A percentile compares a stretch with the other conserved stretches of the same genome.
Evolutionary conservation across 2,113 vertebrate species (phyloP).

Genomic region (Falcunculus frontatus): DNA sequence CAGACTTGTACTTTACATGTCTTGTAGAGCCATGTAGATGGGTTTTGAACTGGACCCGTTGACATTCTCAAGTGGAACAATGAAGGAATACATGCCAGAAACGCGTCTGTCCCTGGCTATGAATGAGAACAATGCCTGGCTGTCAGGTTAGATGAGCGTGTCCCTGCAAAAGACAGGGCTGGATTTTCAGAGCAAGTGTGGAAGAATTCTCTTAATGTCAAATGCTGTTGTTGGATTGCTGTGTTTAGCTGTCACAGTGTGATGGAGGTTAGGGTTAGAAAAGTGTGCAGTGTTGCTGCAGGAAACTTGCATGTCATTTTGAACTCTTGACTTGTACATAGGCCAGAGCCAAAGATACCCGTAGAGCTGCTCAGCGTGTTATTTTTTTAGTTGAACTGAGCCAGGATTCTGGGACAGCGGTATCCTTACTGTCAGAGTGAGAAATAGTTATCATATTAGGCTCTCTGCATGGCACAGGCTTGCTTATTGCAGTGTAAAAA

Average conservation of each 20-base stretch:
- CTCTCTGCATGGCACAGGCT: slow-evolving; percentile 24
- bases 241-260: slow-evolving; percentile 46
- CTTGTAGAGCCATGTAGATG: neutral
- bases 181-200: neutral
- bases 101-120: neutral
- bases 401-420: slow-evolving; percentile 22
- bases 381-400: slow-evolving; percentile 30
- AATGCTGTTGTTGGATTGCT: slow-evolving; percentile 37
- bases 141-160: slow-evolving; percentile 45
- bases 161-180: neutral
- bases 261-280: slow-evolving; percentile 51
- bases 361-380: slow-evolving; percentile 13
- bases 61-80: slow-evolving; percentile 16
- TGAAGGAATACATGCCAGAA: neutral
- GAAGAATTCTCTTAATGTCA: slow-evolving; percentile 34
- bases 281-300: slow-evolving; percentile 36
- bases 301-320: slow-evolving; percentile 41
- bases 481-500: neutral
- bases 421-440: slow-evolving; percentile 51
- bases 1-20: neutral
- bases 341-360: slow-evolving; percentile 16
- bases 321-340: slow-evolving; percentile 54
- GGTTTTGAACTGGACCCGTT: neutral
- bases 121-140: slow-evolving; percentile 42
- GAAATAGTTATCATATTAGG: slow-evolving; percentile 53